Conservation (phyloP, 2,888 invertebrate species). For the Choreutis nemorana region DNA sequence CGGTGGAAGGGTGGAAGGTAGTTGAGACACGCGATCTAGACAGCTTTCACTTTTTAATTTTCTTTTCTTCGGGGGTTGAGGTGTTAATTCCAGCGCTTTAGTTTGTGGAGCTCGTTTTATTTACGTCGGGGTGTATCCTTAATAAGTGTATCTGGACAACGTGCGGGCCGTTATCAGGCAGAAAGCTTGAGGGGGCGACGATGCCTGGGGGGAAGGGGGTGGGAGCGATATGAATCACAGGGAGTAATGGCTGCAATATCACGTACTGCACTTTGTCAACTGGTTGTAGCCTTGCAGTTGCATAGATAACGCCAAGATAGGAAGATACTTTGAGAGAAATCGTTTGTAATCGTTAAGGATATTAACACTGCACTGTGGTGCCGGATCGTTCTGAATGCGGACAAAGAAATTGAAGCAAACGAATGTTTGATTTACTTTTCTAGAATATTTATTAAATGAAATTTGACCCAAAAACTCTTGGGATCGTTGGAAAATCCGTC, state of each 20-base stretch:
- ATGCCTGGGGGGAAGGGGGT: constrained; percentile 15
- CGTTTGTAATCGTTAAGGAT: constrained; percentile 31
- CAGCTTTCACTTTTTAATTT: too few relatives aligned
- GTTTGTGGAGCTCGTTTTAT: constrained; percentile 26
- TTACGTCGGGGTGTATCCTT: constrained; percentile 32
- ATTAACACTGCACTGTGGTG: too few relatives aligned
- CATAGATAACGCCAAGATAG: constrained; percentile 54
- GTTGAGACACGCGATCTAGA: too few relatives aligned
- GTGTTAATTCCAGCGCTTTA: constrained; percentile 13
- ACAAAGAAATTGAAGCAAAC: too few relatives aligned
- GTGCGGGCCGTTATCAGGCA: constrained; percentile 42
- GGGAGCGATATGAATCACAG: constrained; percentile 58
- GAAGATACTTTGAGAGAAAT: constrained; percentile 35
- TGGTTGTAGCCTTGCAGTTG: constrained; percentile 56
- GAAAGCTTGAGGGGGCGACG: constrained; percentile 25
- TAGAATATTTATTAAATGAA: too few relatives aligned
- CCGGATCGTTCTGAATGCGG: too few relatives aligned
- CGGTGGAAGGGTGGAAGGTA: too few relatives aligned
- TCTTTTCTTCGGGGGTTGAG: neutral
- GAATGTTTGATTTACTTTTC: too few relatives aligned
- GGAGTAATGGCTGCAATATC: constrained; percentile 65
- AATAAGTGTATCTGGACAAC: constrained; percentile 44
- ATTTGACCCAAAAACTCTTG: too few relatives aligned
- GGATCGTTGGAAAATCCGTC: too few relatives aligned
- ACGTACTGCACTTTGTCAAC: constrained; percentile 67